Conservation (phyloP, 2,113 vertebrate species). For the Clinocottus analis region DNA sequence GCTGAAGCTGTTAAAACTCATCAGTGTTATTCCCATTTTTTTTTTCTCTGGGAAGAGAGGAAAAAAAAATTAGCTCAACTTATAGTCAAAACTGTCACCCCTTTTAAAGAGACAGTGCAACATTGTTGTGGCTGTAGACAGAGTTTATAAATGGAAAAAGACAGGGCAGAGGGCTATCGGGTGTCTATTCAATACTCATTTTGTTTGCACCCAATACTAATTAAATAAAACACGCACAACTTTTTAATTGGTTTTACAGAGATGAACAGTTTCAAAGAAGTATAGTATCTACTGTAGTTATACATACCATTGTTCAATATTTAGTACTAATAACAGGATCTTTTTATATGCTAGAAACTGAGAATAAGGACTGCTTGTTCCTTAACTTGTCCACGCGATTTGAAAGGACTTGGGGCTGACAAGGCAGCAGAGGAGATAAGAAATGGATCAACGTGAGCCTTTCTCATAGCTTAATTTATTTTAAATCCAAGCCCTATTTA, state of each 20-base stretch:
- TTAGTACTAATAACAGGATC: conserved; percentile 19
- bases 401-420: conserved; percentile 75
- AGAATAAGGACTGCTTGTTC: conserved; percentile 52
- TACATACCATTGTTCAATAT: conserved; percentile 9
- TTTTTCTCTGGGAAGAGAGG: conserved; percentile 76
- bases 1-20: conserved; percentile 93
- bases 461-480: conserved; percentile 83
- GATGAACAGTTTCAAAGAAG: conserved; percentile 60
- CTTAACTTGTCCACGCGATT: conserved; percentile 60
- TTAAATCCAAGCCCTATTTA: conserved; percentile 81
- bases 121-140: conserved; percentile 55
- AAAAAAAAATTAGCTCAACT: conserved; percentile 75
- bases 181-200: conserved; percentile 78
- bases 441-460: conserved; percentile 83
- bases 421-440: conserved; percentile 80
- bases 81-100: conserved; percentile 75
- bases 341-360: conserved; percentile 38
- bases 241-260: conserved; percentile 73
- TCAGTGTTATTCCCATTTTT: conserved; percentile 87
- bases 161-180: conserved; percentile 58
- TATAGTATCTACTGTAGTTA: conserved; percentile 27
- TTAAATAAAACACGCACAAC: conserved; percentile 77
- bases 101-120: conserved; percentile 76
- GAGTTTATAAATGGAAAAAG: conserved; percentile 68
- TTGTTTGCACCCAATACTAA: conserved; percentile 80